phyloP scores from a whole-genome alignment of 2,113 vertebrate genomes.

The Gymnobelideus leadbeateri region DNA sequence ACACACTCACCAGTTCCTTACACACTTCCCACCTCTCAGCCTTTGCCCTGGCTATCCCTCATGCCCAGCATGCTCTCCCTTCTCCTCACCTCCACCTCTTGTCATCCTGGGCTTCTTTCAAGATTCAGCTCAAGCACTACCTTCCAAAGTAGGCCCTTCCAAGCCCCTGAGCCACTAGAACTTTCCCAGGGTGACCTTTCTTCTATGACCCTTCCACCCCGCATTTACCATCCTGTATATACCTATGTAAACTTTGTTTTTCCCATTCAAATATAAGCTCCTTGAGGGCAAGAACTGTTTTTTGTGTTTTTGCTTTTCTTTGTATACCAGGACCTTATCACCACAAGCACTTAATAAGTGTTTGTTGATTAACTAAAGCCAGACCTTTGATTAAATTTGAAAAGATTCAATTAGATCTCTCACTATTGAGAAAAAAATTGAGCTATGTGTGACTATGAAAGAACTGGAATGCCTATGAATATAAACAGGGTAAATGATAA shows the following conservation, averaged over 20 bases:
- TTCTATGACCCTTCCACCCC: not conserved
- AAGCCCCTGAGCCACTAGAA: not conserved
- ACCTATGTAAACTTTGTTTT: not conserved
- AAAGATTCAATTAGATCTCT: not conserved
- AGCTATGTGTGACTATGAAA: not conserved
- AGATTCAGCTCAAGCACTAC: not conserved
- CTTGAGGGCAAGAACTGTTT: not conserved
- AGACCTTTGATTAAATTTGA: not conserved
- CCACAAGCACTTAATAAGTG: not conserved
- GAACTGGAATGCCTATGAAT: constrained; percentile 3
- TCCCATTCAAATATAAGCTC: not conserved
- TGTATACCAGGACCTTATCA: not conserved
- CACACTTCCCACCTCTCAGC: not conserved
- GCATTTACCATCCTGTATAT: not conserved
- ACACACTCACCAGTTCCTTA: too few relatives aligned
- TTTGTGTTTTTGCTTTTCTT: not conserved
- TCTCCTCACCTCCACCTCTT: not conserved
- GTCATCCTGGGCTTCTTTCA: not conserved
- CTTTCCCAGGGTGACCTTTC: not conserved
- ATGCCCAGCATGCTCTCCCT: not conserved
- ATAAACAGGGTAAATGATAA: constrained; percentile 21
- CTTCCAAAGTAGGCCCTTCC: not conserved
- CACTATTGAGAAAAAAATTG: not conserved
- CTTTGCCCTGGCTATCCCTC: too few relatives aligned
- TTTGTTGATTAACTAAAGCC: not conserved